Evolutionary conservation across 2,888 invertebrate species (phyloP).

Genomic region (Euphydryas editha): DNA sequence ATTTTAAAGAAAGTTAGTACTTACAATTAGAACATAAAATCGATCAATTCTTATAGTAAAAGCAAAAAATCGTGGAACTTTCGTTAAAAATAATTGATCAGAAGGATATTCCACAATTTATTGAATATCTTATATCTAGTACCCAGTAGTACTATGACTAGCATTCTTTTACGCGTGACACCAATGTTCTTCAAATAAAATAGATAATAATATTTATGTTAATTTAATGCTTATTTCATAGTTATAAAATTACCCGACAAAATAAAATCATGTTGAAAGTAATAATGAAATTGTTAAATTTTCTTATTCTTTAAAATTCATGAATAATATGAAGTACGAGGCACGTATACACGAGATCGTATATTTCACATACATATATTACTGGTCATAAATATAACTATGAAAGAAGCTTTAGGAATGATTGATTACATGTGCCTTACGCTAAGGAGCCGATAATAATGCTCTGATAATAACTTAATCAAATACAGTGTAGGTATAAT

Average conservation of each 20-base stretch:
- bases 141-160: constrained; percentile 76
- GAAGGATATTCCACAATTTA: constrained; percentile 38
- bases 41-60: neutral
- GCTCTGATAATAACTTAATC: constrained; percentile 27
- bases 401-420: constrained; percentile 40
- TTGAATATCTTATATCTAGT: constrained; percentile 58
- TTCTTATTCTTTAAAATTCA: too few species aligned
- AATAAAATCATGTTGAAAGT: neutral
- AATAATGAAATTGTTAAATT: neutral
- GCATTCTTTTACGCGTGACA: constrained; percentile 58
- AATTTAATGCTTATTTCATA: constrained; percentile 26
- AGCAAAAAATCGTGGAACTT: neutral
- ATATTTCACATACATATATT: neutral
- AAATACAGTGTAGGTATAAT: constrained; percentile 17
- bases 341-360: neutral
- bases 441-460: constrained; percentile 30
- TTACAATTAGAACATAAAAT: neutral
- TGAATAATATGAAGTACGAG: neutral
- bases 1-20: neutral
- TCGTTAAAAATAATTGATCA: constrained; percentile 6
- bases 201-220: constrained; percentile 20
- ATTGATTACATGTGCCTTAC: constrained; percentile 41
- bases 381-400: constrained; percentile 28
- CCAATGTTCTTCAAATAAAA: constrained; percentile 33
- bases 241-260: constrained; percentile 10